Conservation (phyloP, 1,140 invertebrate genomes). For the Drosophila mayri region DNA sequence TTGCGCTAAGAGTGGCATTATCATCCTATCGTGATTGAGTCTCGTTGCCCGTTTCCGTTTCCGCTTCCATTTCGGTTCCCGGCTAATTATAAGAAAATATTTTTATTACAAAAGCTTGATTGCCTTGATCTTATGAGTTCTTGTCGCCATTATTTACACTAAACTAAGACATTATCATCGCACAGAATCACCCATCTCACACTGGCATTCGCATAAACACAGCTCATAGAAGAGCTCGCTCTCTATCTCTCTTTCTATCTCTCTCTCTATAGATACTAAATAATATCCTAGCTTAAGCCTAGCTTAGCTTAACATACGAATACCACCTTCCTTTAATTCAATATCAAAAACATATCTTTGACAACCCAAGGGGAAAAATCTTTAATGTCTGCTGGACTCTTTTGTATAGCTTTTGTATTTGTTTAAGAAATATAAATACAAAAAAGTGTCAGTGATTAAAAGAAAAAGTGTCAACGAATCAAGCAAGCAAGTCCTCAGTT, state of each 20-base stretch:
- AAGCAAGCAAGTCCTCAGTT: slow-evolving; percentile 24
- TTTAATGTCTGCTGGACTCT: neutral
- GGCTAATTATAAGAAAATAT: slow-evolving; percentile 44
- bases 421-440: neutral
- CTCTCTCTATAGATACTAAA: slow-evolving; percentile 31
- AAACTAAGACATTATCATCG: slow-evolving; percentile 35
- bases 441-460: slow-evolving; percentile 27
- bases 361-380: slow-evolving; percentile 32
- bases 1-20: neutral
- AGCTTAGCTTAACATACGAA: slow-evolving; percentile 64
- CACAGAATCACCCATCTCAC: slow-evolving; percentile 27
- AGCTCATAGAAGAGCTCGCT: slow-evolving; percentile 24
- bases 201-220: slow-evolving; percentile 42
- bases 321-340: slow-evolving; percentile 25
- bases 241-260: neutral
- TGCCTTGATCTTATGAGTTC: slow-evolving; percentile 32
- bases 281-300: slow-evolving; percentile 59
- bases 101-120: slow-evolving; percentile 17
- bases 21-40: slow-evolving; percentile 23
- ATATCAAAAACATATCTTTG: slow-evolving; percentile 52
- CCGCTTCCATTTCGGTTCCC: neutral
- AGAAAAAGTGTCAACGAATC: slow-evolving; percentile 15
- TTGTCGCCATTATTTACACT: slow-evolving; percentile 2
- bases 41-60: neutral
- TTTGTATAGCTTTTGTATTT: slow-evolving; percentile 22